Base-by-base conservation (phyloP, 2,113 vertebrate species). In the Cathartes aura region DNA sequence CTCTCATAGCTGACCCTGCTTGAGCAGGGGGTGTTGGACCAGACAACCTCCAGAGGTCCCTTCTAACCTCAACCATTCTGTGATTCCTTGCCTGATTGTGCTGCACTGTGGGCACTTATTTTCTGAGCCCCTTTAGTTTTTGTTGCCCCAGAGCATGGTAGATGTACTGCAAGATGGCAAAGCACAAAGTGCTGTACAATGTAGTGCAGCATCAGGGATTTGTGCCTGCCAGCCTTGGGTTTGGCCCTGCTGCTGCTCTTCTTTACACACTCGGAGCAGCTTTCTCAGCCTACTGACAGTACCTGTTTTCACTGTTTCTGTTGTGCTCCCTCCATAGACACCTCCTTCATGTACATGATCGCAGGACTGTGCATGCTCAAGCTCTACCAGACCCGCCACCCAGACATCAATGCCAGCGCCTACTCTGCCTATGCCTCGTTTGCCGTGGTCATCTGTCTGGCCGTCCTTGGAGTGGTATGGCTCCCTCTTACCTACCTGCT, bases 331-430 rank as follows among this genome's bases (percentile, higher is more conserved):
- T 91, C 92, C 82, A 11, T 70, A 99, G 98, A 99, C 53, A 98
- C 98, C 32, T 99, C 98, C 89, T 99, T 99, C 98, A 99, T 99
- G 98, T 99, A 99, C 94, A 98, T 99, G 98, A 99, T 99, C 0
- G 98, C 98, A 1, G 98, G 98, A 23, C 97, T 99, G 14, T 99
- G 98, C 93, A 99, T 99, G 98, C 97, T 99, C 71, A 99, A 99
- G 91, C 98, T 99, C 62, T 99, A 99, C 78, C 98, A 99, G 98
- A 98, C 98, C 18, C 98, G 98, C 19, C 98, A 99, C 72, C 98
- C 98, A 0, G 98, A 99, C 95, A 98, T 99, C 97, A 99, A 99
- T 1, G 98, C 98, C 96, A 99, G 98, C 0, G 98, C 98, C 94
- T 99, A 99, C 62, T 97, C 98, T 0, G 98, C 98, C 96, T 99